Conservation (phyloP, 2,888 invertebrate species). For the Dysmachus trigonus region DNA sequence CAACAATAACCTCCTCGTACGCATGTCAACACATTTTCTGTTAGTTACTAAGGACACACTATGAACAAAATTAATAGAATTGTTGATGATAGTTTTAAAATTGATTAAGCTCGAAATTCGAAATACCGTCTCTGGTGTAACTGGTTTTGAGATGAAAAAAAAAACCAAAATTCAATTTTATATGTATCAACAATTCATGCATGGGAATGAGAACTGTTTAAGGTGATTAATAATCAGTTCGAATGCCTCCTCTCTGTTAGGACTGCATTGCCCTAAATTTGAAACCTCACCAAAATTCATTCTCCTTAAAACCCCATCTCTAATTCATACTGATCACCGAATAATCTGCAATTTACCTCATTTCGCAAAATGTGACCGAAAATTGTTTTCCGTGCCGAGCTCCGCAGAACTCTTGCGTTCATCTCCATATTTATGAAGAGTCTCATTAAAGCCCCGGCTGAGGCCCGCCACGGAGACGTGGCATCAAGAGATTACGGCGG, state of each 20-base stretch:
- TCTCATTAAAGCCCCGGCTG: not conserved
- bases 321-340: not conserved
- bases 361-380: not conserved
- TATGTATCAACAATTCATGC: not conserved
- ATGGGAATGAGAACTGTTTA: not conserved
- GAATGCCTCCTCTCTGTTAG: not conserved
- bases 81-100: no score
- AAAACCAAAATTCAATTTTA: no score
- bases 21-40: no score
- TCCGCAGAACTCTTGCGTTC: not conserved
- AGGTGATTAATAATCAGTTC: not conserved
- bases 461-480: not conserved
- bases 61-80: no score
- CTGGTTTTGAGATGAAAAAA: no score
- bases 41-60: no score
- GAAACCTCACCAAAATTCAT: not conserved
- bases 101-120: no score
- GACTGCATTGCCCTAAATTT: not conserved
- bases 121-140: no score
- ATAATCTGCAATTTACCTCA: not conserved
- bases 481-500: slow-evolving; percentile 1
- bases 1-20: no score
- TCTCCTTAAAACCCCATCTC: not conserved
- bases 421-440: slow-evolving; percentile 18
- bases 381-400: not conserved